Evolutionary conservation across 1,140 invertebrate genomes (phyloP).

Genomic region (Anastrepha ludens): DNA sequence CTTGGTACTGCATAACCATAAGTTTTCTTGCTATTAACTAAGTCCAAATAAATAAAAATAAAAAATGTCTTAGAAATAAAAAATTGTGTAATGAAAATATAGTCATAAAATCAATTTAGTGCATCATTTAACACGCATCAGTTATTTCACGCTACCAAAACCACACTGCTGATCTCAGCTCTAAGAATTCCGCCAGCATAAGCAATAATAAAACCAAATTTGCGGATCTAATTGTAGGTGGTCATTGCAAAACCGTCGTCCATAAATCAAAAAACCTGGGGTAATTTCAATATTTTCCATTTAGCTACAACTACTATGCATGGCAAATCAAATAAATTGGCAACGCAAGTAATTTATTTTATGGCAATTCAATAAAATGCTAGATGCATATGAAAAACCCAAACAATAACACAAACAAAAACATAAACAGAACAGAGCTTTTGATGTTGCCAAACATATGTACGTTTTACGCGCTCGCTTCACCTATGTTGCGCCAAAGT

Average conservation of each 20-base stretch:
- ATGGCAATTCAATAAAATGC: neutral
- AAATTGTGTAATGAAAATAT: too few relatives aligned
- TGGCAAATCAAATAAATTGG: conserved; percentile 32
- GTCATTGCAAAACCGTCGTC: neutral
- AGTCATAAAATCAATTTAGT: too few relatives aligned
- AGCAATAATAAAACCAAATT: neutral
- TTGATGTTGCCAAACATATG: neutral
- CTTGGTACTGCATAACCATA: too few relatives aligned
- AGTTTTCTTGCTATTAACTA: too few relatives aligned
- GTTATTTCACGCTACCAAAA: neutral
- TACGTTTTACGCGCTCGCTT: neutral
- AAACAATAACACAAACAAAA: neutral
- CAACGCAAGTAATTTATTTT: conserved; percentile 41
- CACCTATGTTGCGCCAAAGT: neutral
- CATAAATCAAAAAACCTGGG: neutral
- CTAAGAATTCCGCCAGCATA: neutral
- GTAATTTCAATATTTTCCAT: neutral
- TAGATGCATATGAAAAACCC: neutral
- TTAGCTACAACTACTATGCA: neutral
- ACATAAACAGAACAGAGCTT: conserved; percentile 6
- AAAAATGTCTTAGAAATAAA: too few relatives aligned
- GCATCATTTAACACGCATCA: neutral
- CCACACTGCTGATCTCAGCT: neutral
- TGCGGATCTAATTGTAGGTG: neutral
- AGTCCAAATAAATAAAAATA: too few relatives aligned